Evolutionary conservation across 2,888 invertebrate genomes (phyloP), one percentile per base, ranked within the genome.

Genomic region (Norana najaformis): DNA sequence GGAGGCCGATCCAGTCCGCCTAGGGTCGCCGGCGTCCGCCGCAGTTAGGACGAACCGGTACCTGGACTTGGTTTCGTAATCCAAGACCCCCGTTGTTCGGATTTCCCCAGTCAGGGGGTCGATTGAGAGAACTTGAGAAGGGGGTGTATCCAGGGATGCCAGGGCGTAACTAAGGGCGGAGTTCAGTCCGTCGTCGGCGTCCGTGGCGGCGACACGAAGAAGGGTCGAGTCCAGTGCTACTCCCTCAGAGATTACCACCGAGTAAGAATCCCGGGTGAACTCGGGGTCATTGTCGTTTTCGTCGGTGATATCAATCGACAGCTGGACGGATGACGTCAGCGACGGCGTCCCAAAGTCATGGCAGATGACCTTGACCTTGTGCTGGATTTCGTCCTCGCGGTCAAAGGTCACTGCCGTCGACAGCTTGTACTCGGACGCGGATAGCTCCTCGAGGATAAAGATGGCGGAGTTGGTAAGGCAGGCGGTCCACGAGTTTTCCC

Each of bases 341-440:
- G 89, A n/a, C 18, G 92, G 91, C 39, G 82, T 90, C 11, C 92
- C 92, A 20, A 35, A 88, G 89, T 92, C 92, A 18, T 89, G 34
- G 47, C 92, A 92, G 35, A 41, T 90, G 88, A 98, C 96, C 8
- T 98, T 98, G 92, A 98, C 95, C 95, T 98, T 98, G 94, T 98
- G 98, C 95, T 97, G 97, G 92, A 97, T 97, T 90, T 98, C 97
- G 95, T 97, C 97, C 95, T 98, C 98, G 91, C 98, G 96, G 95
- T 98, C 98, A 92, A 98, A 95, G 36, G 97, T 96, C 6, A 97
- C 97, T 92, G 97, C 97, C 95, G 98, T 97, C 0, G 98, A 98
- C 13, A 92, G 89, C 39, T 93, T 94, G 91, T 93, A 94, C 90
- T 94, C 93, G 35, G 93, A 92, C 13, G 92, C 91, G 88, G 92